Base-by-base conservation (phyloP, 2,888 invertebrate species). In the Emmelina monodactyla region DNA sequence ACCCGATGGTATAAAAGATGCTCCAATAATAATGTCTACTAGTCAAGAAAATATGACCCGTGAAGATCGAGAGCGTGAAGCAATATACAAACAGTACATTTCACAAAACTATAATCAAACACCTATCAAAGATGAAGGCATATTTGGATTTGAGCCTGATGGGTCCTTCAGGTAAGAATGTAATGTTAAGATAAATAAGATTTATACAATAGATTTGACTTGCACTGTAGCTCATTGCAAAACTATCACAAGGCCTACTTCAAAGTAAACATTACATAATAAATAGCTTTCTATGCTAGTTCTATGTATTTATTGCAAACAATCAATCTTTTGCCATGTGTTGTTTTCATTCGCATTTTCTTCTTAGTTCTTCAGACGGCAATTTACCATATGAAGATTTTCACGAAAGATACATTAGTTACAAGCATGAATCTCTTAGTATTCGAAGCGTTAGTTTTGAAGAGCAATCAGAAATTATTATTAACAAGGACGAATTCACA, bases 401-500 rank as follows among this genome's bases (percentile, higher is more conserved):
- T 67, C 91, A 91, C 66, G 91, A 91, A 76, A 89, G 88, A 66
- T 83, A 89, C 55, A 86, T 90, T 64, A 88, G 87, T 64, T 80
- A 71, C 80, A 71, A 82, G 73, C 85, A 88, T 53, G 87, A 88
- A 52, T 83, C 87, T 61, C 90, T 89, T 71, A 84, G 88, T 51
- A 88, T 88, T 66, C 84, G 88, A 55, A 88, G 88, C 49, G 86
- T 88, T 45, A 88, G 88, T 53, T 82, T 88, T 49, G 88, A 88
- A 61, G 88, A 88, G 49, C 69, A 71, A 43, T 66, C 71, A 35
- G 75, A 62, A 62, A 69, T 49, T 56, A 56, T 61, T 51, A 58
- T 58, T 55, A 59, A 51, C 47, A 55, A 55, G 56, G 67, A 70
- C 50, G 66, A 66, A 47, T 52, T 60, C 56, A 53, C 55, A 56